A percentile compares a stretch with the other conserved stretches of the same genome.
Evolutionary conservation across 2,888 invertebrate species (phyloP).

Genomic region (Mythimna impura): DNA sequence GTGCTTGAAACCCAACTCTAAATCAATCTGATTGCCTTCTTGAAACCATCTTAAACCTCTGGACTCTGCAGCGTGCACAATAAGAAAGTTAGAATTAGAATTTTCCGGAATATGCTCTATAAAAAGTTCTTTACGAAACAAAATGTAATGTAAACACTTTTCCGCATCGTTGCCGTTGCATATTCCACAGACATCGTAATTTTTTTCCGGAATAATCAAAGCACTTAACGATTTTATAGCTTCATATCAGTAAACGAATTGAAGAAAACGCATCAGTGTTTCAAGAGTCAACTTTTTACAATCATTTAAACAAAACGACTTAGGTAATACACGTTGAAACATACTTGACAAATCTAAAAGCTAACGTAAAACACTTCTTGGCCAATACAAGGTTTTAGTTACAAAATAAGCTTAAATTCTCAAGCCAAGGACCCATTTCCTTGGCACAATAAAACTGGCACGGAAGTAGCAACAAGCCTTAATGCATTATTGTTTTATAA

Average conservation of each 20-base stretch:
- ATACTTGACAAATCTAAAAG: neutral
- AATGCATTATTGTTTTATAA: constrained; percentile 52
- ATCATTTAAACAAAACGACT: neutral
- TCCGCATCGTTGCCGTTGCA: neutral
- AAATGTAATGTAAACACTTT: neutral
- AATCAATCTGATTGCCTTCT: neutral
- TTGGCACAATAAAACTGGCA: constrained; percentile 28
- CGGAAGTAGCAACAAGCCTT: constrained; percentile 50
- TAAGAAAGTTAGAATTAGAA: neutral
- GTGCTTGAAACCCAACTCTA: neutral
- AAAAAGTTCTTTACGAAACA: neutral
- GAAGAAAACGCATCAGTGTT: too few species aligned
- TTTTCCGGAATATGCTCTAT: neutral
- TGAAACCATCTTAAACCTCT: neutral
- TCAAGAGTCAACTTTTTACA: too few species aligned
- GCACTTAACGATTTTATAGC: too few species aligned
- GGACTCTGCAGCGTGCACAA: neutral
- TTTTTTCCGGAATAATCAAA: neutral
- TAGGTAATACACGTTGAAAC: neutral
- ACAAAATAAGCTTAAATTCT: constrained; percentile 17
- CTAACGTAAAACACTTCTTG: neutral
- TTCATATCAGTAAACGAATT: too few species aligned
- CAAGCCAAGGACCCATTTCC: constrained; percentile 23
- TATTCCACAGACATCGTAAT: neutral
- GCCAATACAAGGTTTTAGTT: constrained; percentile 10